Evolutionary conservation across 2,888 invertebrate genomes (phyloP), one percentile per base, ranked within the genome.

Genomic region (Strigamia crassipes): DNA sequence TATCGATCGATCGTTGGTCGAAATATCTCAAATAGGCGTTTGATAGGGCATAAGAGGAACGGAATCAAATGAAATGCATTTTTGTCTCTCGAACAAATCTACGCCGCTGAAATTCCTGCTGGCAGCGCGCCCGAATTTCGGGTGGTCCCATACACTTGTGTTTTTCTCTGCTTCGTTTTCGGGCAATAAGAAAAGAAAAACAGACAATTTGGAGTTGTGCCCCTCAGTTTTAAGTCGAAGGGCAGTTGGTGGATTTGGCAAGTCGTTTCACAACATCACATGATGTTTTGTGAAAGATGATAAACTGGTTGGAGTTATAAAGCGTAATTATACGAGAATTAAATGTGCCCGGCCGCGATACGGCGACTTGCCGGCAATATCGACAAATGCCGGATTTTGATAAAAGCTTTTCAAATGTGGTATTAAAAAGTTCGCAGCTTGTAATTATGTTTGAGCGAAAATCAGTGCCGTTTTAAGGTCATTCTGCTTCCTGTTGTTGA

Each of bases 241-340:
- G 46, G 46, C 56, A 56, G 56, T 18, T 10, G n/a, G n/a, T 18
- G 56, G 56, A n/a, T 56, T 56, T 56, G 56, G 56, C 56, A 56
- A 56, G 1, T 9, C 15, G n/a, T 56, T 56, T 56, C 56, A n/a
- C 15, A 56, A 56, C 56, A 56, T 56, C 56, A 56, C 21, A 18
- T 56, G 56, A 56, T 56, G n/a, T 56, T 56, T 56, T 18, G 18
- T 18, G 9, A 18, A 18, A 18, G 56, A 56, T 56, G 18, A n/a
- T 46, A 46, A 46, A 46, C 12, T 46, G 46, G 13, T 15, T 13
- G 46, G 5, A 18, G 56, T 18, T 18, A 56, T 56, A 56, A 56
- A 56, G 56, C 18, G 56, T 56, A 56, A 56, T 56, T 56, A 56
- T 56, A 56, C 56, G 56, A 56, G 56, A 56, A 56, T 56, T 56